Base-by-base conservation (phyloP, 2,888 invertebrate species). In the Caenorhabditis uteleia region DNA sequence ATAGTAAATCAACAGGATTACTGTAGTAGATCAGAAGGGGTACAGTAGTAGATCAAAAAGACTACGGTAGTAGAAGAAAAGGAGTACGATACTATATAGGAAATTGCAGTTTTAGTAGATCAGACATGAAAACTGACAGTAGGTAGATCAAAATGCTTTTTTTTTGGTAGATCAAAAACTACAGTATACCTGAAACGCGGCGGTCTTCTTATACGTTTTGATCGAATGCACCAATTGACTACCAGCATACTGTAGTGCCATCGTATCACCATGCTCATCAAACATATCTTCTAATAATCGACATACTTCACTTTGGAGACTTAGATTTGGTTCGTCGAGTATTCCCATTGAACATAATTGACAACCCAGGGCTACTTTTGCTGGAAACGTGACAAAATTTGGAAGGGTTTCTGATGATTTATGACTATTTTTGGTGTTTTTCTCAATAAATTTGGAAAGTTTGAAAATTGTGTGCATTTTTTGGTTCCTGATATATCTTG, bases 171-270 rank as follows among this genome's bases (percentile, higher is more conserved):
- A 33, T 10, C 8, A 18, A 46, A 33, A 33, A 46, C 7, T 7
- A 26, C 4, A 44, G 31, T 5, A 12, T 27, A 76, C 80, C 73
- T 80, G 80, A 38, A 82, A 79, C n/a, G 77, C 77, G 10, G 80
- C 70, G 12, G 84, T 83, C 66, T 86, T 87, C 54, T 86, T 82
- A 82, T 90, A 90, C 0, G 89, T 89, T 82, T 89, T 88, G 64
- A 90, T 89, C 83, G 91, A 88, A 84, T 99, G 98, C 0, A 98
- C 98, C 49, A 99, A 85, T 84, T 97, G 97, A 0, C 95, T 97
- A 5, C 98, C 98, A 0, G 97, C 98, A 83, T 99, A 99, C 82
- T 95, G 97, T 70, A 95, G 85, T 0, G 95, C 95, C 68, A 97
- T 85, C 0, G 94, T 95, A 85, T 97, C 95, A 0, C 98, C 98